Evolutionary conservation across 1,140 invertebrate genomes (phyloP).

Genomic region (Drosophila cardini): DNA sequence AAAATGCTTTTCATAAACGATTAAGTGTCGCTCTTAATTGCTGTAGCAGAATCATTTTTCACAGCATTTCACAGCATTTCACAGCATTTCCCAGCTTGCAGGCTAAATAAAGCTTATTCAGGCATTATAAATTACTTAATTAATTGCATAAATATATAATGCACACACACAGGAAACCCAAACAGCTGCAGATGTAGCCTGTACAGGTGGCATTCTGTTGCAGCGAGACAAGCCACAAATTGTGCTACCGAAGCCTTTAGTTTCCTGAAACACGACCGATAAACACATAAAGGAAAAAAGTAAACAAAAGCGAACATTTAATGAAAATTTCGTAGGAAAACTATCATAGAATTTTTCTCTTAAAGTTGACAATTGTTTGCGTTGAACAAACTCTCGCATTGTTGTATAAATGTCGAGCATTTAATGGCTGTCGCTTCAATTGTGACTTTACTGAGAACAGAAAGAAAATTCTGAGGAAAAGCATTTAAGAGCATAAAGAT

Average conservation of each 20-base stretch:
- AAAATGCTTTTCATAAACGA: neutral
- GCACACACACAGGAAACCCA: neutral
- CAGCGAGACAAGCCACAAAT: slow-evolving; percentile 10
- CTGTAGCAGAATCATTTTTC: slow-evolving; percentile 1
- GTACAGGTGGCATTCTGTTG: neutral
- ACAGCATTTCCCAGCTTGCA: neutral
- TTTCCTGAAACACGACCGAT: neutral
- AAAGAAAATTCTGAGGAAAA: neutral
- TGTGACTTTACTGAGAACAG: neutral
- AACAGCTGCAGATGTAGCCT: neutral
- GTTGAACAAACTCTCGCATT: neutral
- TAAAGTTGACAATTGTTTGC: neutral
- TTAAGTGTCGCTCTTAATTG: slow-evolving; percentile 15
- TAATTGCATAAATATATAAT: slow-evolving; percentile 48
- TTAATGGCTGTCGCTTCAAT: neutral
- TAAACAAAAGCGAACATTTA: neutral
- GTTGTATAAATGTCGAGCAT: slow-evolving; percentile 7
- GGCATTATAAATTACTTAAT: slow-evolving; percentile 54
- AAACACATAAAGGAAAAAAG: neutral
- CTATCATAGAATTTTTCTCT: no score
- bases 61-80: neutral
- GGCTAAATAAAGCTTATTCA: neutral
- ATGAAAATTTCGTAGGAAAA: slow-evolving; percentile 1
- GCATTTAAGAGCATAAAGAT: slow-evolving; percentile 9
- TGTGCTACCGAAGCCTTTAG: slow-evolving; percentile 33